A percentile compares a stretch with the other conserved stretches of the same genome.
Conservation (phyloP, 2,888 invertebrate genomes). For the Polyploca ridens region DNA sequence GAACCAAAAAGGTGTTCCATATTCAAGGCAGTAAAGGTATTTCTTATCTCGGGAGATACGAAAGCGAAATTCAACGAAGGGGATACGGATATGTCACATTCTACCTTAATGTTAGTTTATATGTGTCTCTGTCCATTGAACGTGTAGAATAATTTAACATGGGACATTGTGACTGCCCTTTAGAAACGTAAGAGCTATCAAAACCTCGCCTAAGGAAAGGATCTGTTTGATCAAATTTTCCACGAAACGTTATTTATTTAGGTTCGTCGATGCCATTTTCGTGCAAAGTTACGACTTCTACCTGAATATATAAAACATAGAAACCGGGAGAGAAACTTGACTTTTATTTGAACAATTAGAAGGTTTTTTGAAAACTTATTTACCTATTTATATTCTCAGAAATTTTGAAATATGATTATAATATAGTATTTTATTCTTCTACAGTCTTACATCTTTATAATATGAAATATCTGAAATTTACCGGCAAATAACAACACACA, state of each 20-base stretch:
- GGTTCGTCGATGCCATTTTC: background rate
- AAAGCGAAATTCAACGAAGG: slow-evolving; percentile 10
- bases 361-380: no score
- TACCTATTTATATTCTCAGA: no score
- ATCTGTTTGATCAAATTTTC: slow-evolving; percentile 15
- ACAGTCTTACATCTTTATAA: no score
- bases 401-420: no score
- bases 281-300: slow-evolving; percentile 2
- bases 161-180: slow-evolving; percentile 1
- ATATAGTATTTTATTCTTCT: no score
- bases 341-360: background rate
- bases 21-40: slow-evolving; percentile 11
- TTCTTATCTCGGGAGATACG: slow-evolving; percentile 13
- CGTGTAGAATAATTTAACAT: slow-evolving; percentile 8
- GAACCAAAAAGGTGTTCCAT: slow-evolving; percentile 13
- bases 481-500: no score
- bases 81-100: slow-evolving; percentile 10
- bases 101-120: slow-evolving; percentile 9
- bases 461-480: no score
- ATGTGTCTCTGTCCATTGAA: slow-evolving; percentile 7
- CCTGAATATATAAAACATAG: background rate
- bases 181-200: slow-evolving; percentile 6
- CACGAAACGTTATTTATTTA: slow-evolving; percentile 23
- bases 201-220: slow-evolving; percentile 3
- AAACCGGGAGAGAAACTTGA: background rate